Conservation (phyloP, 2,888 invertebrate species). For the Polyommatus icarus region DNA sequence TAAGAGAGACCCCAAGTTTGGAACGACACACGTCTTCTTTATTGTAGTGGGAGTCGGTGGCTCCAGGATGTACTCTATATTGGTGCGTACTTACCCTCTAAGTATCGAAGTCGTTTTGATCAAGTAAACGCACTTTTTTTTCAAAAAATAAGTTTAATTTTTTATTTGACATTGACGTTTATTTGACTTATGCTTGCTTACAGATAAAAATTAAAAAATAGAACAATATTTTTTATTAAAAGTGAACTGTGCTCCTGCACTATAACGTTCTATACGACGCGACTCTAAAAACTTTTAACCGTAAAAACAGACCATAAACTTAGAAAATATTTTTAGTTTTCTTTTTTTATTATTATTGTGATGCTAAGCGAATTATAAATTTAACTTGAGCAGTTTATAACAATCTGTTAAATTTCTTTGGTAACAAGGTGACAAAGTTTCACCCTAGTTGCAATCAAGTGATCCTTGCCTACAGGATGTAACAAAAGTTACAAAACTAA, state of each 20-base stretch:
- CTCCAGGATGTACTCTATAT: constrained; percentile 58
- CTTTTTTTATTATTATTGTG: background rate
- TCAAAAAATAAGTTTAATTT: background rate
- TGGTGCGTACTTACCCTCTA: constrained; percentile 56
- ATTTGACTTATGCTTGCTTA: background rate
- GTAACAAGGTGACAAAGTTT: background rate
- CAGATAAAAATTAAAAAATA: background rate
- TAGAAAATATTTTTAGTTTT: background rate
- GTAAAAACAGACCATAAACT: background rate
- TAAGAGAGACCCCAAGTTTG: constrained; percentile 54
- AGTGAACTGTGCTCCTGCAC: no score
- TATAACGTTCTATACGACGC: background rate
- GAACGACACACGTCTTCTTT: constrained; percentile 56
- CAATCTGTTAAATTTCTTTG: background rate
- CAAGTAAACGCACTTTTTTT: background rate
- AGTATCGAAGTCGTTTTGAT: background rate
- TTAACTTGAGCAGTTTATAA: background rate
- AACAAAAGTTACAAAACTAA: no score
- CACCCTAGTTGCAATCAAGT: background rate
- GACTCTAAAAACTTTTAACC: background rate
- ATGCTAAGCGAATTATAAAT: constrained; percentile 12
- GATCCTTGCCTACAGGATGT: background rate
- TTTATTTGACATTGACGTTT: background rate
- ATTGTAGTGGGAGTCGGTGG: constrained; percentile 48
- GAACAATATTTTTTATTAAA: background rate